Conservation (phyloP, 2,888 invertebrate genomes). For the Parnassius orleans region DNA sequence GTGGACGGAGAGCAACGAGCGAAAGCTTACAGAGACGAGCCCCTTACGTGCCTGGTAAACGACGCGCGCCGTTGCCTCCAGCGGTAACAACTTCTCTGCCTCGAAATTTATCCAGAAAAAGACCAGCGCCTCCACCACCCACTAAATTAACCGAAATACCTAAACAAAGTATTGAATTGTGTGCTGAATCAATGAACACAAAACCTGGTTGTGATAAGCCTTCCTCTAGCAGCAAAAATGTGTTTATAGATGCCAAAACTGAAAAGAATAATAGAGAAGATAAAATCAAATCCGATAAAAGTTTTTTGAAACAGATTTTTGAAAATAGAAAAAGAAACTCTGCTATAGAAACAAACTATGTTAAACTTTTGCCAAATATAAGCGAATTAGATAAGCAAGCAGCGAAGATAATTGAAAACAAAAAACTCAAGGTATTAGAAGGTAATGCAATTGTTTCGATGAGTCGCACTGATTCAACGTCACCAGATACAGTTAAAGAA, state of each 20-base stretch:
- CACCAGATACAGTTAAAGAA: constrained; percentile 34
- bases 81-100: constrained; percentile 58
- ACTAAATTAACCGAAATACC: constrained; percentile 35
- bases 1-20: constrained; percentile 81
- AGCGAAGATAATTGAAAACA: constrained; percentile 84
- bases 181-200: constrained; percentile 42
- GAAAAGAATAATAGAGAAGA: constrained; percentile 57
- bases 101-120: constrained; percentile 57
- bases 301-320: constrained; percentile 77
- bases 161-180: constrained; percentile 38
- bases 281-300: constrained; percentile 70
- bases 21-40: constrained; percentile 82
- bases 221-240: constrained; percentile 32
- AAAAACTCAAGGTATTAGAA: constrained; percentile 21
- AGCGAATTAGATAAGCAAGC: constrained; percentile 91
- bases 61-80: constrained; percentile 87
- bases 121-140: constrained; percentile 81
- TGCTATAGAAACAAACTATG: constrained; percentile 57
- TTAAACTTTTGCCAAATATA: constrained; percentile 85
- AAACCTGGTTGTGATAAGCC: constrained; percentile 31
- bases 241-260: constrained; percentile 42
- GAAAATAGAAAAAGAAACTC: constrained; percentile 68
- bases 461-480: not conserved
- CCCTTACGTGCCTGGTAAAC: constrained; percentile 88
- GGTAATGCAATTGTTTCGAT: constrained; percentile 14